phyloP scores from a whole-genome alignment of 2,113 vertebrate genomes.

The Tragelaphus scriptus region DNA sequence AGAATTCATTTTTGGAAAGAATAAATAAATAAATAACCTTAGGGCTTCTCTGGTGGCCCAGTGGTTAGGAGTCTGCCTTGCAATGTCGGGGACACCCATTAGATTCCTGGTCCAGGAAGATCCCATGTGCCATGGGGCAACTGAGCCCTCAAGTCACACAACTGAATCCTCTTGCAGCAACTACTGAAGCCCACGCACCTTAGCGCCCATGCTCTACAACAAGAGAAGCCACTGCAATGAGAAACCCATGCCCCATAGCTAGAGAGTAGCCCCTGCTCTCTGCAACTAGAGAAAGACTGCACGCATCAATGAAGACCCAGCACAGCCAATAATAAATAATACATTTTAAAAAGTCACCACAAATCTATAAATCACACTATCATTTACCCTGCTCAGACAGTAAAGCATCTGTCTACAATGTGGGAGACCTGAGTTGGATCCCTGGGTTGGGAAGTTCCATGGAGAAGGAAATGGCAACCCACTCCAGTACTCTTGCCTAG shows the following conservation, averaged over 20 bases:
- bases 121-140: not conserved
- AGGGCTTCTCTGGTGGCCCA: not conserved
- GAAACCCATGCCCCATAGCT: not conserved
- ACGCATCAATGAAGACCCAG: not conserved
- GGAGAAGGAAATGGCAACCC: too few relatives aligned
- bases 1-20: not conserved
- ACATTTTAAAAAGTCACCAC: accelerated
- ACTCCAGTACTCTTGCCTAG: too few relatives aligned
- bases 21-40: not conserved
- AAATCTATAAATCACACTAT: not conserved
- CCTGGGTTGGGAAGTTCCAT: too few relatives aligned
- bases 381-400: not conserved
- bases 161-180: not conserved
- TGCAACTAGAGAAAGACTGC: not conserved
- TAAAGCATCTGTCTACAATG: too few relatives aligned
- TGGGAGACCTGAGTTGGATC: too few relatives aligned
- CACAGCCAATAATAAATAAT: not conserved
- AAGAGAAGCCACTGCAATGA: not conserved
- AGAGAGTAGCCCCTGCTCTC: not conserved
- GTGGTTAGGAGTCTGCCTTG: not conserved
- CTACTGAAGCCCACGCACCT: not conserved
- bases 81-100: not conserved
- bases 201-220: not conserved
- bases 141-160: not conserved
- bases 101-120: not conserved